These are phyloP conservation scores for Perca schrenkii DNA, from an alignment of 2,113 vertebrate species.

Conservation along the genomic window DNA sequence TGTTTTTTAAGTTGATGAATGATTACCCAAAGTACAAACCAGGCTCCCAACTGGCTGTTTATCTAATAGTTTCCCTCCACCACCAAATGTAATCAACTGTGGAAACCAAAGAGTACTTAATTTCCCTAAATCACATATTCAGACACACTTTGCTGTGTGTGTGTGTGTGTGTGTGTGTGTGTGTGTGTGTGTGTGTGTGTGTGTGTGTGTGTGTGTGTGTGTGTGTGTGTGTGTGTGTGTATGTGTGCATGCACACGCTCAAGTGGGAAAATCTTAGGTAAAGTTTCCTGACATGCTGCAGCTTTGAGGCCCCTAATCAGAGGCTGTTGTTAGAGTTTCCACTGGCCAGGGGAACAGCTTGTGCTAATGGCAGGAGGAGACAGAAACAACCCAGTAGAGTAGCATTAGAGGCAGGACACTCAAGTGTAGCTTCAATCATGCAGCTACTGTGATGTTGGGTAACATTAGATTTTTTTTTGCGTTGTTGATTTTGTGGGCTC, in stretches of 20 bases:
- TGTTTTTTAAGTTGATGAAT: neutral
- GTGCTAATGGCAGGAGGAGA: conserved; percentile 6
- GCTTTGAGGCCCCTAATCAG: conserved; percentile 38
- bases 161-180: neutral
- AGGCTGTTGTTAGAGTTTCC: conserved; percentile 58
- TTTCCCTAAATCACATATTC: conserved; percentile 18
- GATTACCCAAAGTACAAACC: neutral
- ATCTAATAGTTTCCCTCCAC: conserved; percentile 36
- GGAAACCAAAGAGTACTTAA: neutral
- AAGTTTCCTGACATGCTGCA: conserved; percentile 37
- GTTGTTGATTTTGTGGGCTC: neutral
- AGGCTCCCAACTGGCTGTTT: conserved; percentile 13
- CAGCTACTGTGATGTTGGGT: neutral
- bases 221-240: neutral
- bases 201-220: neutral
- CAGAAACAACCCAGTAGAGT: neutral
- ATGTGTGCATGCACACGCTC: neutral
- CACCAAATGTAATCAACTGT: conserved; percentile 10
- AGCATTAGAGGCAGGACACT: neutral
- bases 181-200: neutral
- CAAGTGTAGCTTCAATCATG: neutral
- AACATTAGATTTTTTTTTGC: neutral
- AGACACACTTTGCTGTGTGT: conserved; percentile 3
- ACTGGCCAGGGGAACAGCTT: conserved; percentile 33
- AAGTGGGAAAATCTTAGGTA: conserved; percentile 56